Conservation (phyloP, 2,797 vertebrate species). For the Sebastes reedi region DNA sequence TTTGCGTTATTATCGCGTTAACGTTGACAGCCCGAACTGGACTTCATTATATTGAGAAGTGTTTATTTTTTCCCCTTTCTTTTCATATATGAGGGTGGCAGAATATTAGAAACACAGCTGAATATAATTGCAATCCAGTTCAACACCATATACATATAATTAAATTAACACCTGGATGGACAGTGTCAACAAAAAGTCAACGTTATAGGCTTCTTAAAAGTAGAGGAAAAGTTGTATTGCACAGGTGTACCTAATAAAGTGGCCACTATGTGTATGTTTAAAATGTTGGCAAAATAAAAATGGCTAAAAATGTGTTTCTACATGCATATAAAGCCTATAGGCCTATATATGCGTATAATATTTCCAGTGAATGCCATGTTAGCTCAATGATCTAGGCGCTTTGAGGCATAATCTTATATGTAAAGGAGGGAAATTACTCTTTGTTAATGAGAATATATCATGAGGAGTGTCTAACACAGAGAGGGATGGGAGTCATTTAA, state of each 20-base stretch:
- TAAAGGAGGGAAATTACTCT: neutral
- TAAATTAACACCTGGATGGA: neutral
- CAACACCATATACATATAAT: neutral
- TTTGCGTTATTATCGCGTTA: too few species aligned
- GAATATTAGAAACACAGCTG: too few species aligned
- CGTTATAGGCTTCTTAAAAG: neutral
- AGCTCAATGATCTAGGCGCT: neutral
- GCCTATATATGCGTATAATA: neutral
- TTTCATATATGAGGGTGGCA: too few species aligned
- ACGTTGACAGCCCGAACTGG: too few species aligned
- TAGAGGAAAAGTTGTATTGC: neutral
- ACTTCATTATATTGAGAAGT: too few species aligned
- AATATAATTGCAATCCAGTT: too few species aligned
- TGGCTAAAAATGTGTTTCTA: neutral
- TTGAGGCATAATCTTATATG: neutral
- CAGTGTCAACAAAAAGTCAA: neutral
- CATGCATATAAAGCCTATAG: neutral
- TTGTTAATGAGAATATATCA: neutral
- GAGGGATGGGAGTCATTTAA: neutral
- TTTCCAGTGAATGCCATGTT: neutral
- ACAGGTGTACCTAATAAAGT: neutral
- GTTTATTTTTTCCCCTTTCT: too few species aligned
- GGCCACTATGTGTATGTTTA: neutral
- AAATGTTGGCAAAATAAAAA: neutral
- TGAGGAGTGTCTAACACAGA: neutral